A percentile compares a stretch with the other conserved stretches of the same genome.
Evolutionary conservation across 23 tunicate genomes (phyloP).

Genomic region (Trididemnum clinides): DNA sequence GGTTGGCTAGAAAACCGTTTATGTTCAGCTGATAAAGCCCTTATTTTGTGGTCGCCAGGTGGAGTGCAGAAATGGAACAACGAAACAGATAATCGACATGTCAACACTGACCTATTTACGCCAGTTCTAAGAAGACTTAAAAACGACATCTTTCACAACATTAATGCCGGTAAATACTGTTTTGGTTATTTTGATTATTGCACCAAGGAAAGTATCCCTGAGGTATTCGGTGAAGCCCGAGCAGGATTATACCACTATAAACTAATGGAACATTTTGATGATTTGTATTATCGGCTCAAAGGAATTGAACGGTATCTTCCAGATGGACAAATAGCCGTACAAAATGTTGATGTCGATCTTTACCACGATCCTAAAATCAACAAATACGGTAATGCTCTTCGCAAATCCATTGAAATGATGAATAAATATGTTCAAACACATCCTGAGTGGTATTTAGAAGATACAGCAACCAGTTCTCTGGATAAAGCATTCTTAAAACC

Average conservation of each 20-base stretch:
- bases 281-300: slow-evolving; percentile 46
- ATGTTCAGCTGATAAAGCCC: slow-evolving; percentile 41
- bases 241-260: slow-evolving; percentile 15
- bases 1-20: slow-evolving; percentile 47
- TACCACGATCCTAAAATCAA: slow-evolving; percentile 28
- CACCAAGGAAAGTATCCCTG: slow-evolving; percentile 24
- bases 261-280: slow-evolving; percentile 63
- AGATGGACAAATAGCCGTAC: neutral
- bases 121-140: slow-evolving; percentile 47
- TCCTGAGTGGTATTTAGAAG: slow-evolving; percentile 41
- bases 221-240: slow-evolving; percentile 8
- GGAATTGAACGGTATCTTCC: slow-evolving; percentile 41
- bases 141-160: slow-evolving; percentile 35
- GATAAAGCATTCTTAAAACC: neutral
- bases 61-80: slow-evolving; percentile 5
- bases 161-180: slow-evolving; percentile 40
- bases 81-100: neutral
- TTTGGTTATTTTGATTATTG: slow-evolving; percentile 65
- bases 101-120: slow-evolving; percentile 23
- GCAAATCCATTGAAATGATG: slow-evolving; percentile 37
- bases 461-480: neutral
- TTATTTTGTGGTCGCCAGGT: slow-evolving; percentile 56
- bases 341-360: slow-evolving; percentile 4
- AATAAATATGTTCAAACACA: neutral
- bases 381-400: slow-evolving; percentile 40